Evolutionary conservation across 1,140 invertebrate species (phyloP), one percentile per base, ranked within the genome.

Genomic region (Pectinophora gossypiella): DNA sequence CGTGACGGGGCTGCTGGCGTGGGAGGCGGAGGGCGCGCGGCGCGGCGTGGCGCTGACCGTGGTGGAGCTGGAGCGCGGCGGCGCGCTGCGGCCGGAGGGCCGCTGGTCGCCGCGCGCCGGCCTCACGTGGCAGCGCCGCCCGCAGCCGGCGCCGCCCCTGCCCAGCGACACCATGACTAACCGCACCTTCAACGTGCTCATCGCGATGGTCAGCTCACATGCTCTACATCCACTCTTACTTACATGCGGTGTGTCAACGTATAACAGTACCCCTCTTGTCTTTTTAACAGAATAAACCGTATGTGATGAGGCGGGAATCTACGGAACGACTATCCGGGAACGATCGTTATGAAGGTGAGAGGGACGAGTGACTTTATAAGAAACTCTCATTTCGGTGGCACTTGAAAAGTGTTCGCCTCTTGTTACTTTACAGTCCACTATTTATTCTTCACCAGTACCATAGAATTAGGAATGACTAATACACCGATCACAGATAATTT

Each of bases 271-370:
- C n/a, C n/a, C 16, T 40, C 12, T 5, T 40, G 23, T 48, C 42
- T 27, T 36, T 71, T 70, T 4, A n/a, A n/a, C 71, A 95, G 95
- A 94, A 91, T 51, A 85, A 91, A 47, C 96, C 96, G 0, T 98
- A 97, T 68, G 93, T 94, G 13, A 97, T 97, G 95, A 68, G 91
- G 27, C 95, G 93, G 74, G 90, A 94, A 68, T 93, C 94, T 0
- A 74, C 91, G 1, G 76, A 84, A 1, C 91, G 90, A 44, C 88
- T 95, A 56, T 85, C 85, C 2, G 95, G 95, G 0, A 97, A 96
- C 72, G 94, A 95, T 48, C 91, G 93, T 20, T 97, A 91, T 72
- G 91, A 86, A 71, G 95, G 95, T 32, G 6, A 40, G 40, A 19
- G 16, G 19, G 5, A 22, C n/a, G n/a, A n/a, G n/a, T n/a, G n/a